Evolutionary conservation across 2,797 vertebrate species (phyloP).

Genomic region (Loris lydekkerianus): DNA sequence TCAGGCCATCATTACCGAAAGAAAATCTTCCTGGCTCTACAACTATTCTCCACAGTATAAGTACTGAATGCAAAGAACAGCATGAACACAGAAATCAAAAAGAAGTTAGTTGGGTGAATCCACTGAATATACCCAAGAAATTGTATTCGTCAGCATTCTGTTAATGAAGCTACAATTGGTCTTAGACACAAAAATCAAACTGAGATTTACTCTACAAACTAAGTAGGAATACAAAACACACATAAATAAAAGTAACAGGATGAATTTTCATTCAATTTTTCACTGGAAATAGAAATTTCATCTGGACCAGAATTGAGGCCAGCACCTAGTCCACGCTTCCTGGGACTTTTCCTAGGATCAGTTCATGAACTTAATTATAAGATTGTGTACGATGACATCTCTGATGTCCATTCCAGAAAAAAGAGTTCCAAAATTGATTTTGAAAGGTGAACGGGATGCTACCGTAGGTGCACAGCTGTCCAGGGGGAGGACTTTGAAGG

Average conservation of each 20-base stretch:
- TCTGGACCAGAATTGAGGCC: background rate
- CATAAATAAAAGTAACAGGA: background rate
- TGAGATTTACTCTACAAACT: background rate
- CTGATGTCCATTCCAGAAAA: no score
- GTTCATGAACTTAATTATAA: no score
- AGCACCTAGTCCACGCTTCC: no score
- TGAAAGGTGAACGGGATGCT: no score
- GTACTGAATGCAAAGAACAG: background rate
- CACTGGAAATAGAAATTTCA: background rate
- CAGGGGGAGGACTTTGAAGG: no score
- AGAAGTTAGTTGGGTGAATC: background rate
- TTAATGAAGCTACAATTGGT: background rate
- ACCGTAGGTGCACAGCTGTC: no score
- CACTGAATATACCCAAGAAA: background rate
- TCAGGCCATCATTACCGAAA: background rate
- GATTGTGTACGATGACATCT: no score
- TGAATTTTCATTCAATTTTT: background rate
- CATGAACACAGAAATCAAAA: background rate
- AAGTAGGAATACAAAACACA: background rate
- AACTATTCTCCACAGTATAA: background rate
- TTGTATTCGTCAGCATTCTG: background rate
- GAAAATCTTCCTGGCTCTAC: no score
- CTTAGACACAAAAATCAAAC: background rate
- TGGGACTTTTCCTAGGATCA: no score
- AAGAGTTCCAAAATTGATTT: no score